These are phyloP conservation scores for Alectoris magna DNA, from an alignment of 2,797 vertebrate species.

Conservation along the genomic window DNA sequence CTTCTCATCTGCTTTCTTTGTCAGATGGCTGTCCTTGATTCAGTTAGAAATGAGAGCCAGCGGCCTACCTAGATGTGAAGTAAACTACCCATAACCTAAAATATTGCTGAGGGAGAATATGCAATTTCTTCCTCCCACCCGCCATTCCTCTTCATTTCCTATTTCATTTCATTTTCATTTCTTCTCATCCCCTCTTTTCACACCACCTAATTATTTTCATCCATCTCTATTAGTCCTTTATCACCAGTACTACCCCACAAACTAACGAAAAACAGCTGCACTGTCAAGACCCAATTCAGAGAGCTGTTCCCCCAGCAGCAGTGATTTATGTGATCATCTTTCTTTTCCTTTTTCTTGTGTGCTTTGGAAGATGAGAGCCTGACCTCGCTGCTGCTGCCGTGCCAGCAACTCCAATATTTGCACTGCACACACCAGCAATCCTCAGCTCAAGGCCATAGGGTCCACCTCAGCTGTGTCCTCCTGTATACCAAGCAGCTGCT, in stretches of 20 bases:
- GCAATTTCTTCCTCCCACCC: constrained; percentile 23
- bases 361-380: background rate
- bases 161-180: constrained; percentile 51
- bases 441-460: background rate
- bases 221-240: constrained; percentile 43
- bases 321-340: constrained; percentile 15
- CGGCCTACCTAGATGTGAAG: background rate
- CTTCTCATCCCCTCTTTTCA: constrained; percentile 33
- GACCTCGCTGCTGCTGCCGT: background rate
- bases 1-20: background rate
- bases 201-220: constrained; percentile 36
- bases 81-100: background rate
- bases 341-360: background rate
- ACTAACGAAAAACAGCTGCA: background rate
- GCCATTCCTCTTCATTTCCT: constrained; percentile 48
- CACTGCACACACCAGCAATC: background rate
- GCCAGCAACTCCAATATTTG: background rate
- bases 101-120: background rate
- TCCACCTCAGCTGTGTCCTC: background rate
- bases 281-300: background rate
- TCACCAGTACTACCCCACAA: background rate
- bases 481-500: background rate
- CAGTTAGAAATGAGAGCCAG: background rate
- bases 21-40: background rate
- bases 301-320: background rate